phyloP scores from a whole-genome alignment of 2,113 vertebrate species.

The Origma solitaria region DNA sequence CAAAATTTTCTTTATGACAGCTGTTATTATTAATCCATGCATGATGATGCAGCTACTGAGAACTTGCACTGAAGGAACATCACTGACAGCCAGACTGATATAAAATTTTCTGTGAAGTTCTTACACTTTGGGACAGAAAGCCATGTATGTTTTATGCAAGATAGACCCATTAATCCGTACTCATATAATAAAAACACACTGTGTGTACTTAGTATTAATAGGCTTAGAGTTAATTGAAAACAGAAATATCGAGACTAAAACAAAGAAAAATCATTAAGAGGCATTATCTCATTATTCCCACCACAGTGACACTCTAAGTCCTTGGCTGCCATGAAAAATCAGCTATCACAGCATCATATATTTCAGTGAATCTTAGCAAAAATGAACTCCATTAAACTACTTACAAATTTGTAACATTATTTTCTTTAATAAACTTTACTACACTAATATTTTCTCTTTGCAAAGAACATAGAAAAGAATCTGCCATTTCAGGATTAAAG shows the following conservation, averaged over 20 bases:
- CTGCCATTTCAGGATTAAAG: neutral
- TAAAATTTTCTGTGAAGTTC: neutral
- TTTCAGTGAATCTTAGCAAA: neutral
- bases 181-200: neutral
- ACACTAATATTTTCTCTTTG: neutral
- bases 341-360: neutral
- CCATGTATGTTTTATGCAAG: neutral
- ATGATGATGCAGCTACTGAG: neutral
- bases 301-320: neutral
- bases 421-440: neutral
- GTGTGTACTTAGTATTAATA: neutral
- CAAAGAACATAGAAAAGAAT: neutral
- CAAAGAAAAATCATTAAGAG: neutral
- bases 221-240: neutral
- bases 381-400: neutral
- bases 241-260: neutral
- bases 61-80: neutral
- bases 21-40: neutral
- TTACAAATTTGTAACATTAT: neutral
- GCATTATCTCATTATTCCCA: neutral
- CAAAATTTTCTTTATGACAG: neutral
- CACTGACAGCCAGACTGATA: neutral
- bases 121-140: neutral
- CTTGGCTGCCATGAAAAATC: neutral
- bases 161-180: neutral